Base-by-base conservation (phyloP, 2,797 vertebrate genomes). In the Tarsius wallacei region DNA sequence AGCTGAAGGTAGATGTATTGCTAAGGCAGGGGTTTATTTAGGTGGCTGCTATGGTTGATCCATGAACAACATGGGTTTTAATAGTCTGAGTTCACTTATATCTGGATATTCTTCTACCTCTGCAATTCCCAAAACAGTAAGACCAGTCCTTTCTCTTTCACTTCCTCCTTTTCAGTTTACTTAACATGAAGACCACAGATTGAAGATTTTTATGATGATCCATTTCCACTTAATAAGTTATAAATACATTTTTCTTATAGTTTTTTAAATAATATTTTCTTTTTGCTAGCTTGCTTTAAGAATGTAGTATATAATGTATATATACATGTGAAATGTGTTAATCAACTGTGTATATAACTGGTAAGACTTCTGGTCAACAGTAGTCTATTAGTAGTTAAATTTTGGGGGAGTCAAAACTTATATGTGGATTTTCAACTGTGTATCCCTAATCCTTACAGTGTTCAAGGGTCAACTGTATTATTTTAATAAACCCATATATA, bases 51-150 rank as follows among this genome's bases (percentile, higher is more conserved):
- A 28, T 24, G 49, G 24, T 26, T 49, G 42, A 74, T 14, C 7
- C 14, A 16, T 74, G 14, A 49, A 74, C 14, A 49, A 74, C 42
- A 74, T 49, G 42, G 24, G 7, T 24, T 74, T 74, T 42, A 74
- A 74, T 24, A 47, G 42, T 0, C 0, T 49, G 42, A 24, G 24
- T 15, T 14, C 24, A 74, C 13, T 47, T 49, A 49, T 5, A 4
- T 26, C 7, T 49, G 24, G 3, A 49, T 74, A 47, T 74, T 74
- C 71, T 74, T 74, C 42, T 74, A 7, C 26, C 14, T 49, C 71
- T 49, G 42, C 24, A 3, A 28, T 24, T 47, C 24, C 24, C 47
- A 13, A 74, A 22, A 47, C 42, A 73, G 42, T 13, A 73, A 73
- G 42, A 74, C 2, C 42, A 74, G 28, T 14, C 24, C 71, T 14